Percentiles rank a stretch among this genome's conserved stretches.
Conservation (phyloP, 2,888 invertebrate species). For the Cephus runcator region DNA sequence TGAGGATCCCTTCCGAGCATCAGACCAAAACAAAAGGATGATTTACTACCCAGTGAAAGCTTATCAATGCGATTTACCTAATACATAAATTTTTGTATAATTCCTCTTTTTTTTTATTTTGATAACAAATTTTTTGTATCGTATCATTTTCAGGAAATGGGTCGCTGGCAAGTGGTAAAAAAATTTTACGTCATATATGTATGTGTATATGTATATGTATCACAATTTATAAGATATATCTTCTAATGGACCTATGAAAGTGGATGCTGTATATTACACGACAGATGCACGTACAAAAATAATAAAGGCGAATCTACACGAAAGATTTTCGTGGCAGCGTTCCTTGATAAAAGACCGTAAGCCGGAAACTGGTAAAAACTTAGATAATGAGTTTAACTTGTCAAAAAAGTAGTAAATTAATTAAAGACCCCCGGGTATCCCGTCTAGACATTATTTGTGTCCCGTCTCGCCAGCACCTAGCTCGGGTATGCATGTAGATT, state of each 20-base stretch:
- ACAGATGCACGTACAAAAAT: not conserved
- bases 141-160: no score
- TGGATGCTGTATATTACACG: not conserved
- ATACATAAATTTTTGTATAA: not conserved
- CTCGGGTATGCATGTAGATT: not conserved
- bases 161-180: no score
- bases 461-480: not conserved
- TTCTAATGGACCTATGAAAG: not conserved
- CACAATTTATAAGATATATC: not conserved
- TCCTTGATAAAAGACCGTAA: not conserved
- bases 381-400: not conserved
- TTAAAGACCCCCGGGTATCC: not conserved
- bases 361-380: not conserved
- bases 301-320: not conserved
- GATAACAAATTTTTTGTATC: not conserved
- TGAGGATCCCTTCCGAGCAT: no score
- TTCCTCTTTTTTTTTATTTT: not conserved
- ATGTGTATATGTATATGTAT: no score
- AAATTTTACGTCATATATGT: no score
- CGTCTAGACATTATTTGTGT: not conserved
- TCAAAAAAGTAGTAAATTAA: not conserved
- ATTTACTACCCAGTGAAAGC: not conserved
- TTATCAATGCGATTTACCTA: not conserved
- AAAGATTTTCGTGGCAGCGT: not conserved
- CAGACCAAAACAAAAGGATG: not conserved